These are phyloP conservation scores for Cuniculus paca DNA, from an alignment of 2,797 vertebrate genomes.

Conservation along the genomic window DNA sequence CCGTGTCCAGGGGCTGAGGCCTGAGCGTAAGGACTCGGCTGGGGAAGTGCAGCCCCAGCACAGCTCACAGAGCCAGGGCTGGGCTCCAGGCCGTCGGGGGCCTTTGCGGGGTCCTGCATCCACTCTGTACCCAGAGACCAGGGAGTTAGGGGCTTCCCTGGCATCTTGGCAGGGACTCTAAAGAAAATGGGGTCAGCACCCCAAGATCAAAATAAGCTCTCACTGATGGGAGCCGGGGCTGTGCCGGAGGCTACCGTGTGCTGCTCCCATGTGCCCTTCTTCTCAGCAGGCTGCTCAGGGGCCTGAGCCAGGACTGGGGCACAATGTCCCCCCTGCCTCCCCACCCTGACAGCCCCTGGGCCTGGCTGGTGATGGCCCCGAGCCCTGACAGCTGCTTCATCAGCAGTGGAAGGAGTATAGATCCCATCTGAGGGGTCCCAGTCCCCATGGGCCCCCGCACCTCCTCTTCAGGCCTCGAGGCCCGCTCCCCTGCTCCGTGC, in stretches of 20 bases:
- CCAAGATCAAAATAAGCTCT: background rate
- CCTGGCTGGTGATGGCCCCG: background rate
- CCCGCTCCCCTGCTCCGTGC: background rate
- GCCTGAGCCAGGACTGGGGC: background rate
- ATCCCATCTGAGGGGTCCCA: background rate
- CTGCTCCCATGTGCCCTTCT: accelerated
- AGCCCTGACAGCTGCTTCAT: background rate
- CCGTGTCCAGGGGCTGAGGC: too few relatives aligned
- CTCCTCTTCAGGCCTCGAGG: background rate
- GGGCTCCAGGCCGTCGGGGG: background rate
- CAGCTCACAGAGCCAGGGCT: too few relatives aligned
- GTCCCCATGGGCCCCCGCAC: background rate
- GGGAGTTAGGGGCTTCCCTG: background rate
- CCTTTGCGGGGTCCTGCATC: background rate
- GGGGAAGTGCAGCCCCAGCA: too few relatives aligned
- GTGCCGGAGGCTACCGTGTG: background rate
- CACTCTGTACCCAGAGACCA: accelerated
- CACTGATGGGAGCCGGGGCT: background rate
- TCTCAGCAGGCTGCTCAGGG: background rate
- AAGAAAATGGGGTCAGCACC: background rate
- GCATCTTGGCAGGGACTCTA: background rate
- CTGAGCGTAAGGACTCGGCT: too few relatives aligned
- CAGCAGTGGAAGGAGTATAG: background rate
- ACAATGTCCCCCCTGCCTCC: background rate
- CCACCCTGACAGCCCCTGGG: background rate